Conservation (phyloP, 1,140 invertebrate species). For the Drosophila watanabei region DNA sequence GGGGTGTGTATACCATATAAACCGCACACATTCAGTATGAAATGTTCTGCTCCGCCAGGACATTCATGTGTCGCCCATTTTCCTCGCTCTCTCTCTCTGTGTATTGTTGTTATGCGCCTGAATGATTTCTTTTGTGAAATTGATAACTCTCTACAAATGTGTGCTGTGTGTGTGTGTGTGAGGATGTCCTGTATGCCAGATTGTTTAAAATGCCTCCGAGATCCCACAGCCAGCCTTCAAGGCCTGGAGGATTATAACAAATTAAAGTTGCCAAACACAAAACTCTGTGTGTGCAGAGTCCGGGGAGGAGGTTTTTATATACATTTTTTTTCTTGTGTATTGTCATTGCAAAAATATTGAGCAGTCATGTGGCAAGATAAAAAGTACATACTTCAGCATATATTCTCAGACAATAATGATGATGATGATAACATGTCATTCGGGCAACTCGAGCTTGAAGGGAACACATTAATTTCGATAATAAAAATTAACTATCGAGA, state of each 20-base stretch:
- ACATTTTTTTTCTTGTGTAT: not conserved
- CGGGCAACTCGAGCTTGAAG: constrained; percentile 10
- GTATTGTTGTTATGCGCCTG: constrained; percentile 68
- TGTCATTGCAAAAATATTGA: constrained; percentile 53
- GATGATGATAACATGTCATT: constrained; percentile 16
- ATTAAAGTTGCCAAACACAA: constrained; percentile 67
- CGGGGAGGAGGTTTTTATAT: constrained; percentile 26
- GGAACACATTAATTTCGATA: constrained; percentile 39
- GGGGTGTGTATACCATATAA: not conserved
- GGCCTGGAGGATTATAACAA: constrained; percentile 63
- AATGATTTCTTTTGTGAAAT: constrained; percentile 78
- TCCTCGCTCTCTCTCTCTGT: constrained; percentile 12
- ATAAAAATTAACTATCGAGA: constrained; percentile 23
- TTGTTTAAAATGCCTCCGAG: constrained; percentile 63
- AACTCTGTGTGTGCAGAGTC: constrained; percentile 40
- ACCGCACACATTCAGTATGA: constrained; percentile 35
- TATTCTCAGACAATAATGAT: constrained; percentile 27
- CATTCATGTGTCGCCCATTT: constrained; percentile 46
- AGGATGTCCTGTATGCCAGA: constrained; percentile 21
- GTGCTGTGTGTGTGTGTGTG: not conserved
- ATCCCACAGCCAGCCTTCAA: constrained; percentile 28
- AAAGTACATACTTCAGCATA: constrained; percentile 33
- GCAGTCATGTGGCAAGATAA: constrained; percentile 68
- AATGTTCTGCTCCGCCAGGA: constrained; percentile 44
- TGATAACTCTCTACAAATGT: constrained; percentile 61